phyloP scores from a whole-genome alignment of 2,797 vertebrate species.

The Peromyscus attwateri region DNA sequence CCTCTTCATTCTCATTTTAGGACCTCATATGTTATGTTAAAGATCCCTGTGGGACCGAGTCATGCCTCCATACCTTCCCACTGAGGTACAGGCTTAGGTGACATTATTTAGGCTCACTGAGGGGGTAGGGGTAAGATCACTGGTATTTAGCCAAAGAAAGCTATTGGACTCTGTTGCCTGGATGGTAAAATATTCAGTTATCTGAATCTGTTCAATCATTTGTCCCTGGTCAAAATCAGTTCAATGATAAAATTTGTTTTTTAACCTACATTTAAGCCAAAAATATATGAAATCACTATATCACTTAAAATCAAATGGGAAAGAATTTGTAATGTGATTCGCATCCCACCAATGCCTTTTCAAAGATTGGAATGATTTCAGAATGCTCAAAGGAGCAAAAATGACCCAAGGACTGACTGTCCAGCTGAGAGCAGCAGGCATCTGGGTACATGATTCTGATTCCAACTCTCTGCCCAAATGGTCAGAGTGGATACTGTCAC shows the following conservation, averaged over 20 bases:
- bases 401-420: not conserved
- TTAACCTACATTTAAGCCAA: constrained; percentile 17
- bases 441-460: not conserved
- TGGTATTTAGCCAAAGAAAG: constrained; percentile 29
- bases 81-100: not conserved
- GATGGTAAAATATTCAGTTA: not conserved
- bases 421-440: not conserved
- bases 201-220: not conserved
- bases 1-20: not conserved
- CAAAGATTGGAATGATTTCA: not conserved
- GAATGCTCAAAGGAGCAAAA: not conserved
- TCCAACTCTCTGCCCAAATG: not conserved
- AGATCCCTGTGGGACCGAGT: not conserved
- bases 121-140: not conserved
- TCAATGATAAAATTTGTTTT: not conserved
- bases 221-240: constrained; percentile 7
- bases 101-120: not conserved
- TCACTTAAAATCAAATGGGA: not conserved
- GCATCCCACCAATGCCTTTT: not conserved
- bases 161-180: not conserved
- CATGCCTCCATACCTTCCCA: not conserved
- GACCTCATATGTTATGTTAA: not conserved
- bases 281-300: not conserved
- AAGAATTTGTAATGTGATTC: not conserved
- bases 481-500: not conserved